phyloP scores from a whole-genome alignment of 2,797 vertebrate species.

The Prunella strophiata region DNA sequence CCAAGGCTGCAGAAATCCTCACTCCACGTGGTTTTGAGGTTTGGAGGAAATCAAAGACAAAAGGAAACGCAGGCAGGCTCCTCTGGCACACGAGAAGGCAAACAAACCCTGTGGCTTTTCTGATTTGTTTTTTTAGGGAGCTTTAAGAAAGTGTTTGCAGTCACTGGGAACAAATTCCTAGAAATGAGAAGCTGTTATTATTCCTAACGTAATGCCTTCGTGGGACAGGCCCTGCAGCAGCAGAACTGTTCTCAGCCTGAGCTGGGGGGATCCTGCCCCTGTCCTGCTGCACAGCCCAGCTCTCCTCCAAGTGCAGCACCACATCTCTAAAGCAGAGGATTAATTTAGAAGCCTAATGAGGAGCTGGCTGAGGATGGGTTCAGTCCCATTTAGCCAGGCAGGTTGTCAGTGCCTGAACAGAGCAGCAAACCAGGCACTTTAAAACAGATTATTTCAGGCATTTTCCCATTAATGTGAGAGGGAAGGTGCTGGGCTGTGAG shows the following conservation, averaged over 20 bases:
- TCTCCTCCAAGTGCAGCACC: not conserved
- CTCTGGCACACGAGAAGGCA: not conserved
- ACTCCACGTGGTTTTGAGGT: constrained; percentile 18
- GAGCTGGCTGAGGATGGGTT: not conserved
- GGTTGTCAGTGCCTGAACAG: not conserved
- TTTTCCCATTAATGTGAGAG: not conserved
- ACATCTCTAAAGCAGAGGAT: not conserved
- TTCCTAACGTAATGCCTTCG: not conserved
- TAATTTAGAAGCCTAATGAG: not conserved
- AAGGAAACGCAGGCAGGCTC: constrained; percentile 18
- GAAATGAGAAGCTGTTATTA: constrained; percentile 21
- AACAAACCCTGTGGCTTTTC: constrained; percentile 46
- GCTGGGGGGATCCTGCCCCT: not conserved
- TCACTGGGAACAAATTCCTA: constrained; percentile 32
- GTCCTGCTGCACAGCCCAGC: not conserved
- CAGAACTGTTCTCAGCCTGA: not conserved
- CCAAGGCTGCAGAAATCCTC: not conserved
- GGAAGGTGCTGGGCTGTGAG: not conserved
- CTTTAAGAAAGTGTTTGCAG: not conserved
- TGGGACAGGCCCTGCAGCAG: not conserved
- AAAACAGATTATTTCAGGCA: not conserved
- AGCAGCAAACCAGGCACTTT: not conserved
- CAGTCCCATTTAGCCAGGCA: not conserved
- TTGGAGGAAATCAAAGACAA: constrained; percentile 55
- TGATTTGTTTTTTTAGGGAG: constrained; percentile 36